These are phyloP conservation scores for Agonopterix arenella DNA, from an alignment of 2,888 invertebrate genomes.

Conservation along the genomic window DNA sequence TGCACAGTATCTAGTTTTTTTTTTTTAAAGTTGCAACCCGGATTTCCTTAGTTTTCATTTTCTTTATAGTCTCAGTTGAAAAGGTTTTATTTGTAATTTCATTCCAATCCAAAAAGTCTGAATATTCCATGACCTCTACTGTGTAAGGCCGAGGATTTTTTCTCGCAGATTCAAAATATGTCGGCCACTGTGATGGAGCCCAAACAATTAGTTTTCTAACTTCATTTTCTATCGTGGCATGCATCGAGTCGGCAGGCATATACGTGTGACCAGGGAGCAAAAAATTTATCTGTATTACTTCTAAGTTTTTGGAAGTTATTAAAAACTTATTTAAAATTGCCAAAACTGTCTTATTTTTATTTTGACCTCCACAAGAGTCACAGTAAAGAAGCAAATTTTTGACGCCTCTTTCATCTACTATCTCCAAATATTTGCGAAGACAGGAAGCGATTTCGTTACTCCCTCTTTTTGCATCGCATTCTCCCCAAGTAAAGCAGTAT, in stretches of 20 bases:
- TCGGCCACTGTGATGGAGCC: conserved; percentile 12
- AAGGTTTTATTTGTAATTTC: conserved; percentile 3
- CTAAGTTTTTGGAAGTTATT: not conserved
- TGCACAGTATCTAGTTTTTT: not conserved
- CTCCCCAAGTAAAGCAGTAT: not conserved
- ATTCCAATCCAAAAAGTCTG: conserved; percentile 9
- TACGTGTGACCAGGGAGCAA: conserved; percentile 9
- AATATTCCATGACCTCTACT: conserved; percentile 4
- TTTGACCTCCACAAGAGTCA: not conserved
- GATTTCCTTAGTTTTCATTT: conserved; percentile 7
- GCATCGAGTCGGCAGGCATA: conserved; percentile 9
- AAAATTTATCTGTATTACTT: conserved; percentile 1
- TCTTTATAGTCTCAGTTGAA: conserved; percentile 4
- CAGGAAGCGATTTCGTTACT: conserved; percentile 1
- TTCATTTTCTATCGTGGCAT: conserved; percentile 10
- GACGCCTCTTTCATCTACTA: not conserved
- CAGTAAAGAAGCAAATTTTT: not conserved
- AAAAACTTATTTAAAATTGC: not conserved
- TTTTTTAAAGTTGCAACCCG: conserved; percentile 7
- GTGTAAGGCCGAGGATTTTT: conserved; percentile 8
- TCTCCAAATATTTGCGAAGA: not conserved
- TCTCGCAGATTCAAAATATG: conserved; percentile 5
- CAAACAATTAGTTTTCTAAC: conserved; percentile 11
- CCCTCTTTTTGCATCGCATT: conserved; percentile 1
- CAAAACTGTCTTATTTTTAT: not conserved